These are phyloP conservation scores for Coremacera marginata DNA, from an alignment of 2,888 invertebrate genomes.

Conservation along the genomic window DNA sequence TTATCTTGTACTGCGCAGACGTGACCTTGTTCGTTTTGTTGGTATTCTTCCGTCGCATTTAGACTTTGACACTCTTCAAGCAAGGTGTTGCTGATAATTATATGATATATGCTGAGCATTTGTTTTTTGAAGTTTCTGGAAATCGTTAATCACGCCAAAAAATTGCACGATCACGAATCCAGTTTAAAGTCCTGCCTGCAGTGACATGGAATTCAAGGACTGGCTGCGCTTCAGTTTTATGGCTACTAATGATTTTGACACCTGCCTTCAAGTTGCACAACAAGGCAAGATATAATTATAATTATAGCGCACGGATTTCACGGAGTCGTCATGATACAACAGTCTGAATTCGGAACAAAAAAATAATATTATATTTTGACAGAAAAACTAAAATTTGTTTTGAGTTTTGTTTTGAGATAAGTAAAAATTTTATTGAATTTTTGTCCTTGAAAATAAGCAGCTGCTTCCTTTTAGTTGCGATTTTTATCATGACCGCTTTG, in stretches of 20 bases:
- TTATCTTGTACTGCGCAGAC: background rate
- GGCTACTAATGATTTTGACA: constrained; percentile 13
- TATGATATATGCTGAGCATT: constrained; percentile 3
- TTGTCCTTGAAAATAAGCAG: background rate
- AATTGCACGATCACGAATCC: background rate
- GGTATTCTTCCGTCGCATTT: background rate
- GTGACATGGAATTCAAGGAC: background rate
- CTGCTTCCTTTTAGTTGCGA: background rate
- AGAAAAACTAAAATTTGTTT: too few relatives aligned
- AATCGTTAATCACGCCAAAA: constrained; percentile 13
- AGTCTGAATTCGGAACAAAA: too few relatives aligned
- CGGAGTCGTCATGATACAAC: too few relatives aligned
- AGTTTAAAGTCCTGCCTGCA: background rate
- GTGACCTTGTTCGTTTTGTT: background rate
- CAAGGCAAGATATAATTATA: background rate
- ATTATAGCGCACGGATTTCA: background rate
- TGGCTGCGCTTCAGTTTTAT: background rate
- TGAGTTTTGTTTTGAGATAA: too few relatives aligned
- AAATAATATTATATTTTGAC: too few relatives aligned
- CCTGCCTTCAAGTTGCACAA: constrained; percentile 5
- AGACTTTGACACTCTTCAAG: background rate
- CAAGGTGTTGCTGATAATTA: constrained; percentile 20
- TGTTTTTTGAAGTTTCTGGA: background rate
- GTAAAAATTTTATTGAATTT: too few relatives aligned
- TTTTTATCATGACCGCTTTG: background rate